A percentile compares a stretch with the other conserved stretches of the same genome.
Evolutionary conservation across 2,888 invertebrate genomes (phyloP).

Genomic region (Mesorhabditis belari): DNA sequence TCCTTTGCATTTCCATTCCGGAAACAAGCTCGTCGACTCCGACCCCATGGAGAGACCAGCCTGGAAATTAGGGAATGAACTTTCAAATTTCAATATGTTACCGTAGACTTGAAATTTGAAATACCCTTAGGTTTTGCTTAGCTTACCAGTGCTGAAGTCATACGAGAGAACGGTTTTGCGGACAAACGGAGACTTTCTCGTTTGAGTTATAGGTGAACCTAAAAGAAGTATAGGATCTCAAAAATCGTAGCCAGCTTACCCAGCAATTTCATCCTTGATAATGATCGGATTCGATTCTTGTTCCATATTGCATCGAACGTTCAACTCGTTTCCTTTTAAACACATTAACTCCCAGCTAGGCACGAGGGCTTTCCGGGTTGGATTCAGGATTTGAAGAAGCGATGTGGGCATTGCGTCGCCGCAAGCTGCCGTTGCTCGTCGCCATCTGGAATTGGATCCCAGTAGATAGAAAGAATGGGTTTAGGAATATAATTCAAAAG

Average conservation of each 20-base stretch:
- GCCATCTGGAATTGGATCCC: conserved; percentile 21
- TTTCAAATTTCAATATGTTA: neutral
- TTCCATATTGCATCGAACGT: conserved; percentile 69
- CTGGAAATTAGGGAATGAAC: conserved; percentile 61
- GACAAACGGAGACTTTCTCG: conserved; percentile 66
- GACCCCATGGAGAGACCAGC: conserved; percentile 72
- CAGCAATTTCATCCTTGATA: conserved; percentile 83
- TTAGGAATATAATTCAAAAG: too few relatives aligned
- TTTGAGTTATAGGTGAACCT: conserved; percentile 75
- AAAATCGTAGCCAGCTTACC: conserved; percentile 5
- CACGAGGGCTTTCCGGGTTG: conserved; percentile 19
- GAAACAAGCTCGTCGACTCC: conserved; percentile 70
- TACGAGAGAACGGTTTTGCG: conserved; percentile 84
- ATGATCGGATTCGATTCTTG: conserved; percentile 68
- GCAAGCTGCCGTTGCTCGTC: conserved; percentile 1
- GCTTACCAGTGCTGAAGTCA: conserved; percentile 66
- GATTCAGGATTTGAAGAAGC: conserved; percentile 21
- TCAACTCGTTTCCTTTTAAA: conserved; percentile 56
- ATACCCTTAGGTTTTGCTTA: neutral
- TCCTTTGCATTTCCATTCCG: conserved; percentile 75
- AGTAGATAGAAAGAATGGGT: too few relatives aligned
- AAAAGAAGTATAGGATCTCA: conserved; percentile 63
- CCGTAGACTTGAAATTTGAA: neutral
- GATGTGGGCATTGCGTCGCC: conserved; percentile 17
- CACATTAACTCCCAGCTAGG: conserved; percentile 30